A percentile compares a stretch with the other conserved stretches of the same genome.
phyloP scores from a whole-genome alignment of 1,140 invertebrate genomes.

The Drosophila gunungcola region DNA sequence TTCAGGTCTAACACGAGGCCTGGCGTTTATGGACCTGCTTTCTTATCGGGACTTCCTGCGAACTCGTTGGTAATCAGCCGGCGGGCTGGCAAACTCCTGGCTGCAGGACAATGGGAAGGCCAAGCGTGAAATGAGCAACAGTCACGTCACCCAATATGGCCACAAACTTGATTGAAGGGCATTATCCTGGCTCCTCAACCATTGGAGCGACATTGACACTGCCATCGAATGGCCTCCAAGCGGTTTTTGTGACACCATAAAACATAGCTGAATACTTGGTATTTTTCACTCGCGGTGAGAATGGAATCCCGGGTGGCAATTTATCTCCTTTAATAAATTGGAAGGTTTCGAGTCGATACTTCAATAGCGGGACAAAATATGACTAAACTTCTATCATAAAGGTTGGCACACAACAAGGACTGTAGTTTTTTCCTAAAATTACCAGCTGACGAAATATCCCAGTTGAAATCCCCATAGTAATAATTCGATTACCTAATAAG shows the following conservation, averaged over 20 bases:
- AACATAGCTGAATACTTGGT: constrained; percentile 28
- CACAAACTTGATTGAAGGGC: constrained; percentile 50
- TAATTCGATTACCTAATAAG: constrained; percentile 20
- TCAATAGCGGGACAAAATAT: constrained; percentile 33
- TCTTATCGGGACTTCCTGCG: constrained; percentile 45
- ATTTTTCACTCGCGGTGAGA: constrained; percentile 23
- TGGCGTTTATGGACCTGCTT: constrained; percentile 43
- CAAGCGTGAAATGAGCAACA: constrained; percentile 53
- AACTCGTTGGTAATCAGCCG: constrained; percentile 40
- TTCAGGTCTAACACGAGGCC: constrained; percentile 3
- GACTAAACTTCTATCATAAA: not conserved
- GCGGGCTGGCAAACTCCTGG: constrained; percentile 21
- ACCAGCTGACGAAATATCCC: not conserved
- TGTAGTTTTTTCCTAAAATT: not conserved
- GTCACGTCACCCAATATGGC: constrained; percentile 42
- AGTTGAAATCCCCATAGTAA: not conserved
- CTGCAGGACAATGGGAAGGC: constrained; percentile 45
- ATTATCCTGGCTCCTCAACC: constrained; percentile 35
- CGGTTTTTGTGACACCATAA: constrained; percentile 37
- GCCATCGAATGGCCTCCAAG: constrained; percentile 23
- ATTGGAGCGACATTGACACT: constrained; percentile 40
- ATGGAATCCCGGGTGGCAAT: constrained; percentile 22
- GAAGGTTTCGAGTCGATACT: constrained; percentile 33
- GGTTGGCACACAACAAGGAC: too few relatives aligned
- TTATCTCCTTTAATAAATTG: constrained; percentile 53